phyloP scores from a whole-genome alignment of 2,113 vertebrate genomes.

The Alligator sinensis region DNA sequence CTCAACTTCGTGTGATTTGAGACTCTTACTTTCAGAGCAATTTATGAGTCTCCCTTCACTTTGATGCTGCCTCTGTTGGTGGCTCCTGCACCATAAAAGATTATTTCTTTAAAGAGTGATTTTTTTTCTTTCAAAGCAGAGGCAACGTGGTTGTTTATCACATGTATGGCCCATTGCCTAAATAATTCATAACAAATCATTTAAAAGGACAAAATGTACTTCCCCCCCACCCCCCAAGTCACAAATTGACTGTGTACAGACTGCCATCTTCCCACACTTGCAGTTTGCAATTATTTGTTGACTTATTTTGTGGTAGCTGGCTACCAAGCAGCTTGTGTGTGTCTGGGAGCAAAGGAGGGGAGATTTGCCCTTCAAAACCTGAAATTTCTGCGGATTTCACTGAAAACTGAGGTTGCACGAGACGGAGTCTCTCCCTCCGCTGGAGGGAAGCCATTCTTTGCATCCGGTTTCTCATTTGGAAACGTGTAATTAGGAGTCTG shows the following conservation, averaged over 20 bases:
- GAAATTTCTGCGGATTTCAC: constrained; percentile 46
- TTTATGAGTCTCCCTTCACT: background rate
- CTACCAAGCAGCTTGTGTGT: constrained; percentile 28
- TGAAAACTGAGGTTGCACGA: constrained; percentile 4
- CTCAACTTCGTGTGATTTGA: constrained; percentile 30
- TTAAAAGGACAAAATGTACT: background rate
- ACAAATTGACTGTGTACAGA: background rate
- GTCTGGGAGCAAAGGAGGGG: too few relatives aligned
- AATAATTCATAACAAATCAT: constrained; percentile 25
- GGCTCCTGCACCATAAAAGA: background rate
- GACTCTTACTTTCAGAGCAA: constrained; percentile 35
- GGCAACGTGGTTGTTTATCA: background rate
- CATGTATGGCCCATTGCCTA: background rate
- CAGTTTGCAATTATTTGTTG: background rate
- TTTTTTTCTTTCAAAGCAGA: background rate
- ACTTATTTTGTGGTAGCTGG: constrained; percentile 25
- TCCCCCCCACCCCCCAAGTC: background rate
- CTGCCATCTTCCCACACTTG: background rate
- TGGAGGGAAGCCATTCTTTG: constrained; percentile 12
- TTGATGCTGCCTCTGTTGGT: constrained; percentile 1
- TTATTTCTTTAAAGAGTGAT: background rate
- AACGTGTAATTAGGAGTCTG: background rate
- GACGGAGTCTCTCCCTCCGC: constrained; percentile 23
- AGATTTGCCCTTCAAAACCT: constrained; percentile 43
- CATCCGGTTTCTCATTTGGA: background rate